Base-by-base conservation (phyloP, 2,797 vertebrate genomes). In the Sebastes diploproa region DNA sequence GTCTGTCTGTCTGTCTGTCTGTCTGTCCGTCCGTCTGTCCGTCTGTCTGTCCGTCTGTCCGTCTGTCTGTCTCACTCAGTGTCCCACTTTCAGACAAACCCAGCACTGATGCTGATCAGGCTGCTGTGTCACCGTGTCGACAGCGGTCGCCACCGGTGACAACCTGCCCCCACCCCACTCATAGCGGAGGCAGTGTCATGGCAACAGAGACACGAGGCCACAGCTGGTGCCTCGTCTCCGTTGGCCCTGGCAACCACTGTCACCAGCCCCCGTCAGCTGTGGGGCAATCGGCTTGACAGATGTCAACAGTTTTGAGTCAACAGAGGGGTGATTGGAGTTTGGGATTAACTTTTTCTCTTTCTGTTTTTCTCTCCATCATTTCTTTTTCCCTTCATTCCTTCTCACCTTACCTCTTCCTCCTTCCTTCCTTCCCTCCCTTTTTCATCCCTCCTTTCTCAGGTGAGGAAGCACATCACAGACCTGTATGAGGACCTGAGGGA, bases 401-500 rank as follows among this genome's bases (percentile, higher is more conserved):
- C 22, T 58, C 54, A 18, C 65, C n/a, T 23, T 1, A 3, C 4
- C 5, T 27, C 30, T 55, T 10, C 11, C 5, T 63, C 16, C 16
- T 50, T 50, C 18, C 46, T 50, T 13, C 14, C 13, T 4, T 10
- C 50, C 14, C 4, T 34, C 4, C 34, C 14, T 11, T 34, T 56
- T 52, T 67, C 59, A n/a, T 68, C 1, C 73, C 36, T 59, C 59
- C 38, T 69, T 23, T 63, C 36, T 25, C 90, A 99, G 98, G 97
- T 99, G 94, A 97, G 98, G 80, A 99, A 99, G 75, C 97, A 98
- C 38, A 96, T 98, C 92, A 97, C 96, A 59, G 98, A 99, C 91
- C 92, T 99, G 75, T 99, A 99, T 2, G 98, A 98, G 88, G 98
- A 99, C 91, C 96, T 99, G 79, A 95, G 98, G 13, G 98, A 99